Conservation (phyloP, 2,888 invertebrate genomes). For the Molorchus minor region DNA sequence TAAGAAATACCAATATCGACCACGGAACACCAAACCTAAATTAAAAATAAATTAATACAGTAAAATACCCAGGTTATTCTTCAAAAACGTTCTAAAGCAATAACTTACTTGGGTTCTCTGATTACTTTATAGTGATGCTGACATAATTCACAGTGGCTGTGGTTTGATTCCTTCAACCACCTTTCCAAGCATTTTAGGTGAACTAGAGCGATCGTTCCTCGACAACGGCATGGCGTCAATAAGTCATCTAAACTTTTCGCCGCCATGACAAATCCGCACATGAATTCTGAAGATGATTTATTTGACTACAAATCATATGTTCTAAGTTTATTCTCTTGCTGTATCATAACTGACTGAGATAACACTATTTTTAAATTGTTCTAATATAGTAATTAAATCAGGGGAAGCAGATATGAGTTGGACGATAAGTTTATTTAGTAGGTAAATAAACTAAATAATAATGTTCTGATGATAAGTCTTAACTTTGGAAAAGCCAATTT, state of each 20-base stretch:
- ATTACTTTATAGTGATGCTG: conserved; percentile 64
- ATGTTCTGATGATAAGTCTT: too few relatives aligned
- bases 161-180: conserved; percentile 67
- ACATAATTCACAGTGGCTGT: conserved; percentile 68
- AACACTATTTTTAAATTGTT: too few relatives aligned
- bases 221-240: conserved; percentile 66
- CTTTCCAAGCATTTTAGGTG: conserved; percentile 68
- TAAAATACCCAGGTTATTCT: neutral
- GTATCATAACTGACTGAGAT: too few relatives aligned
- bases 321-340: too few relatives aligned
- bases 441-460: too few relatives aligned
- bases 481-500: too few relatives aligned
- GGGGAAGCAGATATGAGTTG: too few relatives aligned
- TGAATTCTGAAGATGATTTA: conserved; percentile 43
- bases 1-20: conserved; percentile 62
- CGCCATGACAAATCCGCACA: conserved; percentile 63
- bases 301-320: conserved; percentile 33
- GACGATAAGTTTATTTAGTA: too few relatives aligned
- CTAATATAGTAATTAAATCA: too few relatives aligned
- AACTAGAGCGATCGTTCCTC: conserved; percentile 67
- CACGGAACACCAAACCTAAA: conserved; percentile 52
- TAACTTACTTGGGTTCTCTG: conserved; percentile 59
- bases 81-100: neutral
- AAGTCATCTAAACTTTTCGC: conserved; percentile 61
- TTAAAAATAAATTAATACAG: conserved; percentile 7